phyloP scores from a whole-genome alignment of 1,140 invertebrate species.

The Calephelis nemesis region DNA sequence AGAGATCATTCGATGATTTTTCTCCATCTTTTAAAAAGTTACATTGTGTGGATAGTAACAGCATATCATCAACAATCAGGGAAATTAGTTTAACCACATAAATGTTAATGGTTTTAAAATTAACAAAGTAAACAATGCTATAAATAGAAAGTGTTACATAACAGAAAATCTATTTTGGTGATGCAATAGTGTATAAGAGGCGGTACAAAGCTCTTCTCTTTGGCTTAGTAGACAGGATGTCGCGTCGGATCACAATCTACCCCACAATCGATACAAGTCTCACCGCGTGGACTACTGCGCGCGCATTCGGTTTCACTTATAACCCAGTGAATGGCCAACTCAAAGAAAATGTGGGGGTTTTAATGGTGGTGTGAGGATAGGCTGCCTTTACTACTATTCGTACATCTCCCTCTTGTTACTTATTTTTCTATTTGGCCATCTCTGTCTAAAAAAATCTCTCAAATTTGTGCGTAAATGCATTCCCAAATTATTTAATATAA shows the following conservation, averaged over 20 bases:
- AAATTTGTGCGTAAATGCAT: conserved; percentile 55
- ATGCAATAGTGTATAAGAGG: conserved; percentile 34
- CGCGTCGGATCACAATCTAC: conserved; percentile 46
- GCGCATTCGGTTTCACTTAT: conserved; percentile 58
- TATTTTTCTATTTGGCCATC: conserved; percentile 30
- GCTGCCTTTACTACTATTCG: conserved; percentile 56
- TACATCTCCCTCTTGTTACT: conserved; percentile 45
- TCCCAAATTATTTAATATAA: not conserved
- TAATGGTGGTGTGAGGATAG: conserved; percentile 53
- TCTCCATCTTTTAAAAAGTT: too few relatives aligned
- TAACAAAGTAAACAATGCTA: not conserved
- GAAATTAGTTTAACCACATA: too few relatives aligned
- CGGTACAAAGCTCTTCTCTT: conserved; percentile 36
- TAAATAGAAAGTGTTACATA: conserved; percentile 4
- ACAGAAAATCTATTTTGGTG: conserved; percentile 12
- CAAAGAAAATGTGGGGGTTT: conserved; percentile 51
- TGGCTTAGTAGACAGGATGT: conserved; percentile 40
- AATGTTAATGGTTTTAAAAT: not conserved
- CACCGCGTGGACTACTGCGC: conserved; percentile 53
- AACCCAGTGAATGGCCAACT: conserved; percentile 62
- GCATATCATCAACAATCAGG: too few relatives aligned
- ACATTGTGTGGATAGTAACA: too few relatives aligned
- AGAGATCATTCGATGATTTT: too few relatives aligned
- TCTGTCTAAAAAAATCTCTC: conserved; percentile 55
- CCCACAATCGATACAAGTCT: conserved; percentile 61